These are phyloP conservation scores for Fulica atra DNA, from an alignment of 2,113 vertebrate species.

Conservation along the genomic window DNA sequence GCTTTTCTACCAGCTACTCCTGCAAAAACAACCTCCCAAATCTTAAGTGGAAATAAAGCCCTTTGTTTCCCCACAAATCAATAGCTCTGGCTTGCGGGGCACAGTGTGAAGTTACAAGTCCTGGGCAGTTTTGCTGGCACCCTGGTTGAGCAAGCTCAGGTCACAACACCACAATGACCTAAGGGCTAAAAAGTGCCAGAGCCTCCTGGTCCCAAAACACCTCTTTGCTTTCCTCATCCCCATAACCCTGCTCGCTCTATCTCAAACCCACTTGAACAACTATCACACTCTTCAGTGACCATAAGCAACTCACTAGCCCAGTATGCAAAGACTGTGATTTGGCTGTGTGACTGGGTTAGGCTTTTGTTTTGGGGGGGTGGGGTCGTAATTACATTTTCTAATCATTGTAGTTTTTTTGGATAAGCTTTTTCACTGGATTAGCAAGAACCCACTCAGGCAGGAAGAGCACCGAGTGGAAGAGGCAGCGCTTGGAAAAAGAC, in stretches of 20 bases:
- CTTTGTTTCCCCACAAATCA: not conserved
- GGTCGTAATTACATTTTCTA: not conserved
- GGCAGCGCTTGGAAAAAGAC: not conserved
- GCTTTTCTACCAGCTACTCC: not conserved
- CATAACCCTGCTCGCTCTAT: not conserved
- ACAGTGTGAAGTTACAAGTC: not conserved
- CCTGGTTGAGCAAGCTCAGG: not conserved
- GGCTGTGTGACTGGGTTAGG: not conserved
- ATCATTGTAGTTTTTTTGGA: not conserved
- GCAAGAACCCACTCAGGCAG: not conserved
- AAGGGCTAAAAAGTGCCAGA: rapidly evolving
- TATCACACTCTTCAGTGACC: not conserved
- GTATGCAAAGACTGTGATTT: not conserved
- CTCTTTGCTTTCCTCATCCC: not conserved
- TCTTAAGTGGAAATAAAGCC: not conserved
- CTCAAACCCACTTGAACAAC: not conserved
- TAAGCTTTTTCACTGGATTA: not conserved
- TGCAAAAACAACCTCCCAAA: not conserved
- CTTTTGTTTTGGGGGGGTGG: not conserved
- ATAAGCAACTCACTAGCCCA: not conserved
- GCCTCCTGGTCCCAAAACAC: not conserved
- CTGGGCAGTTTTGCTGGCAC: not conserved
- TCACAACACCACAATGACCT: rapidly evolving
- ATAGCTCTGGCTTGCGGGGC: not conserved
- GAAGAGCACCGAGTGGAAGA: not conserved